Percentiles rank a stretch among this genome's conserved stretches.
Evolutionary conservation across 2,113 vertebrate genomes (phyloP).

Genomic region (Festucalex cinctus): DNA sequence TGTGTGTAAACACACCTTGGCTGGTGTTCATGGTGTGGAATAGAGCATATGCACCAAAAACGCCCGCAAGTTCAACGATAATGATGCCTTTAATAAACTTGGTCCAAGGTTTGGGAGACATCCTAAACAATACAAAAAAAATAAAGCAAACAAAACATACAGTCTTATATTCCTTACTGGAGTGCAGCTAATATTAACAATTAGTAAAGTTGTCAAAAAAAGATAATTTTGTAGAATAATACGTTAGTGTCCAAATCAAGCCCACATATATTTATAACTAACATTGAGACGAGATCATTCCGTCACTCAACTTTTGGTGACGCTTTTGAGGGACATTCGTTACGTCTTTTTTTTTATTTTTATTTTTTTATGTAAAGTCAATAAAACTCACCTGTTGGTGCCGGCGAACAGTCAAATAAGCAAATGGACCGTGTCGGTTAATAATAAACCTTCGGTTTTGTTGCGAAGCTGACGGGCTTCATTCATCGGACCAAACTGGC

Average conservation of each 20-base stretch:
- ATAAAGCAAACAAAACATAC: neutral
- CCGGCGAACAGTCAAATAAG: neutral
- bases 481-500: neutral
- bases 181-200: too few relatives aligned
- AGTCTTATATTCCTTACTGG: too few relatives aligned
- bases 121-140: conserved; percentile 22
- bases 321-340: neutral
- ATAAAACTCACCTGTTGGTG: neutral
- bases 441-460: neutral
- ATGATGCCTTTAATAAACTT: conserved; percentile 68
- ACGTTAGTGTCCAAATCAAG: too few relatives aligned
- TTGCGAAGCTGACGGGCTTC: neutral
- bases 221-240: too few relatives aligned
- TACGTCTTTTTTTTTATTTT: too few relatives aligned
- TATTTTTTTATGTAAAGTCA: neutral
- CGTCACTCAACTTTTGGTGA: neutral
- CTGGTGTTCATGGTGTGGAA: conserved; percentile 70
- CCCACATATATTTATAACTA: too few relatives aligned
- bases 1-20: conserved; percentile 52
- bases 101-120: conserved; percentile 46
- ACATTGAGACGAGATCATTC: neutral
- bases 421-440: neutral
- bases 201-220: too few relatives aligned
- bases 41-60: conserved; percentile 64
- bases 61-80: conserved; percentile 64